These are phyloP conservation scores for Polymixis lichenea DNA, from an alignment of 2,888 invertebrate species.

Conservation along the genomic window DNA sequence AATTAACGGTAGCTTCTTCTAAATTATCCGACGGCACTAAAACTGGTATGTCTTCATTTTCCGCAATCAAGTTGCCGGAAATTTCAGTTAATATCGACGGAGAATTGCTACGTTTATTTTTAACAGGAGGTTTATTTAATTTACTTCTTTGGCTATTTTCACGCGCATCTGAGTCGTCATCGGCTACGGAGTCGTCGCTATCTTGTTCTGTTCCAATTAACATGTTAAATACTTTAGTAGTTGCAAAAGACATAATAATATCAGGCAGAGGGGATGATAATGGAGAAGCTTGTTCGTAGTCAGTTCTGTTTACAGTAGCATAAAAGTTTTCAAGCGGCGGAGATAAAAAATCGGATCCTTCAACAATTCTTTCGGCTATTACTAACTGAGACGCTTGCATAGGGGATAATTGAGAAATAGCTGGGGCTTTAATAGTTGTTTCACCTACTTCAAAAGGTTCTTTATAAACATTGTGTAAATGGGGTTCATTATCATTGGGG, in stretches of 20 bases:
- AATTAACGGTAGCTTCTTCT: background rate
- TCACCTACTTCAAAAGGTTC: no score
- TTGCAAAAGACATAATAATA: background rate
- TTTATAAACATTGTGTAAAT: no score
- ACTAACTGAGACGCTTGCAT: background rate
- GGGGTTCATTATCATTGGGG: no score
- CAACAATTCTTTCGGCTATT: slow-evolving; percentile 3
- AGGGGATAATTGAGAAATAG: background rate
- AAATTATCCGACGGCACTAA: background rate
- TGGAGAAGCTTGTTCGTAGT: background rate
- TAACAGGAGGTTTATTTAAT: slow-evolving; percentile 9
- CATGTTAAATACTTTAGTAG: no score
- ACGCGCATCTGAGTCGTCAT: no score
- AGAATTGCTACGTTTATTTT: slow-evolving; percentile 22
- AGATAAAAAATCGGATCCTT: background rate
- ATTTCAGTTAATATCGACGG: background rate
- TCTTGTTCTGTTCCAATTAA: no score
- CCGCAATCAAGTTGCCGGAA: background rate
- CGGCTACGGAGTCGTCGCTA: no score
- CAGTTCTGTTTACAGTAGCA: no score
- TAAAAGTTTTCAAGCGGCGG: background rate
- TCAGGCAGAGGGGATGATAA: slow-evolving; percentile 7
- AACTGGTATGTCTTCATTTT: slow-evolving; percentile 3
- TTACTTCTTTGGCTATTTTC: no score
- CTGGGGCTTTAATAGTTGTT: no score